Evolutionary conservation across 2,888 invertebrate species (phyloP), one percentile per base, ranked within the genome.

Genomic region (Actias luna): DNA sequence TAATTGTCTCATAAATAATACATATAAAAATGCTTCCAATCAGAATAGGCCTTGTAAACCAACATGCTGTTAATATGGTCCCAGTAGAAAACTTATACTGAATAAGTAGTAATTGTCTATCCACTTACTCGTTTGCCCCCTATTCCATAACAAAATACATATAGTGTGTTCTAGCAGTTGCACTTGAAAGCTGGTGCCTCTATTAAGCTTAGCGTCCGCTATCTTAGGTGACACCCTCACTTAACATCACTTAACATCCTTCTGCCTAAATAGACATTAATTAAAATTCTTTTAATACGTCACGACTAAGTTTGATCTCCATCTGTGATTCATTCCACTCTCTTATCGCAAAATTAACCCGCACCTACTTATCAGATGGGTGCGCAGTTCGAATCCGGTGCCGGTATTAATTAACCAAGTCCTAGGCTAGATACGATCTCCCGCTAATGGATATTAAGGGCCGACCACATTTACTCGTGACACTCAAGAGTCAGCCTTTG

Each of bases 361-460:
- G 29, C 33, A 63, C 52, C 50, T 55, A 35, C 59, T n/a, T 27
- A 58, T 58, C 25, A n/a, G 22, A 60, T 46, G 31, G 29, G 46
- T 46, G 27, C 31, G 60, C 46, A 31, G 29, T 57, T 62, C 62
- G 22, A 33, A 33, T 16, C 16, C 50, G 7, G 50, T 42, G 33
- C 42, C 55, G 39, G 61, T 59, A 64, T 61, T 61, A 61, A 61
- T 61, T 61, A 64, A 39, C 25, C 39, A 39, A 57, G 42, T 46
- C 57, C 50, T 46, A 33, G 55, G n/a, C 59, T 60, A 35, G 60
- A 63, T 63, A 60, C 63, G 57, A 63, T 63, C 63, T 60, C 55
- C 29, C 55, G 29, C 60, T 63, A 63, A 63, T 63, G 63, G 63
- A 60, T 60, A 60, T 60, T 46, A 63, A 35, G 57, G 59, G 16